phyloP scores from a whole-genome alignment of 2,113 vertebrate species.

The Amazona guildingii region DNA sequence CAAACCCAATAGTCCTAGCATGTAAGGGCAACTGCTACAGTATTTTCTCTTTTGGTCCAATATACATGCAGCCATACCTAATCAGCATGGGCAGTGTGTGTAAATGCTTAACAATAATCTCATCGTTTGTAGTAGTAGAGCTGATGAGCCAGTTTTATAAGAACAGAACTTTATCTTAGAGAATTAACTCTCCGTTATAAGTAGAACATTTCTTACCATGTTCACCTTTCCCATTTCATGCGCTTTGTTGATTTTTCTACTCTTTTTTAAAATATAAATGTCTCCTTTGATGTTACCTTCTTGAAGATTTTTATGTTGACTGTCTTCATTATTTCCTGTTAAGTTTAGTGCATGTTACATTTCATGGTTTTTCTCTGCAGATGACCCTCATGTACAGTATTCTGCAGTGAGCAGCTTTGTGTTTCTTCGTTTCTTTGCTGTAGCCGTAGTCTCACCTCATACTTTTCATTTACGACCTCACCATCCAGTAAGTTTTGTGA shows the following conservation, averaged over 20 bases:
- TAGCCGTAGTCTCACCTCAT: conserved; percentile 94
- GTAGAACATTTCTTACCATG: neutral
- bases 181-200: neutral
- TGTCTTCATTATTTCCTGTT: conserved; percentile 64
- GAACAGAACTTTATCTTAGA: neutral
- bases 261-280: conserved; percentile 32
- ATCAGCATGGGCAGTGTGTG: neutral
- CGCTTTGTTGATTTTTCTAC: conserved; percentile 42
- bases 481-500: conserved; percentile 90
- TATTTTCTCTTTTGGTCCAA: neutral
- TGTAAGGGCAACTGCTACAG: neutral
- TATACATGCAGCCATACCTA: neutral
- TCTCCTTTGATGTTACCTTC: conserved; percentile 17
- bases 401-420: conserved; percentile 99
- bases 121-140: neutral
- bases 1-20: neutral
- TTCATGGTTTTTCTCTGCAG: conserved; percentile 80
- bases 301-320: conserved; percentile 53
- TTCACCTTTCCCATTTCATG: conserved; percentile 67
- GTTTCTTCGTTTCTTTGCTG: conserved; percentile 97
- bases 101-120: neutral
- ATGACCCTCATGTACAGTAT: conserved; percentile 96
- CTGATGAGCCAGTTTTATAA: neutral
- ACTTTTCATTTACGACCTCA: conserved; percentile 96
- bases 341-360: conserved; percentile 74